Percentiles rank a stretch among this genome's conserved stretches.
Conservation (phyloP, 2,797 vertebrate species). For the Chloroceryle amazona region DNA sequence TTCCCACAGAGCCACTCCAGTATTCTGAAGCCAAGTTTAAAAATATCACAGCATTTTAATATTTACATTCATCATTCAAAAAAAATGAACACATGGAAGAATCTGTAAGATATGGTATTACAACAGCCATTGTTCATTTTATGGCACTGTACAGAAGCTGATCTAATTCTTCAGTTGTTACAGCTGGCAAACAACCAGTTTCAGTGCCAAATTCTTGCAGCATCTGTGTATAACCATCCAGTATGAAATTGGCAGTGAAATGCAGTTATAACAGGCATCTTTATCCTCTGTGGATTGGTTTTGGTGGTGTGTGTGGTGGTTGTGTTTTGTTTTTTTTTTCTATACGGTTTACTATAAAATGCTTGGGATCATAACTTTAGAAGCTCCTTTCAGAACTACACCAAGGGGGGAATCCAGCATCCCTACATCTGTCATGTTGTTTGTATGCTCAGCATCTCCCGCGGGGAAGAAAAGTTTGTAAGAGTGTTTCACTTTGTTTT, state of each 20-base stretch:
- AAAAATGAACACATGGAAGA: conserved; percentile 46
- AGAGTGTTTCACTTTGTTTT: conserved; percentile 29
- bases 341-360: conserved; percentile 24
- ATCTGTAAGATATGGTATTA: conserved; percentile 35
- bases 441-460: background rate
- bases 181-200: conserved; percentile 28
- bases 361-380: background rate
- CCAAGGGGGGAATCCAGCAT: background rate
- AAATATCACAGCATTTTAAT: conserved; percentile 64
- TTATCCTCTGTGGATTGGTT: background rate
- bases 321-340: background rate
- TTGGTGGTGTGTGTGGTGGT: no score
- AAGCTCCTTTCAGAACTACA: background rate
- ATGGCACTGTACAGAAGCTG: conserved; percentile 46
- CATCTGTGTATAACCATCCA: conserved; percentile 20
- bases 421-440: conserved; percentile 2
- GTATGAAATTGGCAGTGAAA: conserved; percentile 22
- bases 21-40: conserved; percentile 67
- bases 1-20: conserved; percentile 69
- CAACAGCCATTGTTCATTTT: conserved; percentile 40
- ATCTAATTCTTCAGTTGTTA: conserved; percentile 59
- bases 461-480: background rate
- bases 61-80: conserved; percentile 48
- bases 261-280: conserved; percentile 4
- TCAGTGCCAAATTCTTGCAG: conserved; percentile 27